phyloP scores from a whole-genome alignment of 2,113 vertebrate species.

The Pluvianellus socialis region DNA sequence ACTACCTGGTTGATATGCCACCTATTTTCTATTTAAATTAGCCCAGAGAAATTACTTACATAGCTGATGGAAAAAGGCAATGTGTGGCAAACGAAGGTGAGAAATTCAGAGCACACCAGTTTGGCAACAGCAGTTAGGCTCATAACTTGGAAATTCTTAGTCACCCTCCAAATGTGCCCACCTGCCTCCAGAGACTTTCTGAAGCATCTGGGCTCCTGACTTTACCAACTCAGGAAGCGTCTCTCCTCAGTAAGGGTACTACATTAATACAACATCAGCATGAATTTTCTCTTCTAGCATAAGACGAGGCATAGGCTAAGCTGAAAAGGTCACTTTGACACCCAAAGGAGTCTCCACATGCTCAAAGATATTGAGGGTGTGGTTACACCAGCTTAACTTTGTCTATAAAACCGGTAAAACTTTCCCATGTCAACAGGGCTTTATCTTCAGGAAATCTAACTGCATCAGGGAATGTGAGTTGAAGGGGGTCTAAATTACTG shows the following conservation, averaged over 20 bases:
- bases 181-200: neutral
- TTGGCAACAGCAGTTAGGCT: neutral
- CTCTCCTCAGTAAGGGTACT: neutral
- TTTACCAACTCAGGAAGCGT: neutral
- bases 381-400: neutral
- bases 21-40: neutral
- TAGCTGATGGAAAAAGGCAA: neutral
- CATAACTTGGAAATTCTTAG: neutral
- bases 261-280: neutral
- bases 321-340: neutral
- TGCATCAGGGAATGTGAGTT: slow-evolving; percentile 42
- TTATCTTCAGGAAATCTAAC: slow-evolving; percentile 63
- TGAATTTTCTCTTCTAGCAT: neutral
- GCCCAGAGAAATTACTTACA: neutral
- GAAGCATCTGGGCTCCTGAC: neutral
- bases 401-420: neutral
- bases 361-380: neutral
- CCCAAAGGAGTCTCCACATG: neutral
- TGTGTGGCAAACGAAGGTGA: neutral
- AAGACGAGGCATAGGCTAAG: neutral
- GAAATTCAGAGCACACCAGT: neutral
- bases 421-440: slow-evolving; percentile 58
- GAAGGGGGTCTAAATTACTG: slow-evolving; percentile 45
- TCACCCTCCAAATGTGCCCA: neutral
- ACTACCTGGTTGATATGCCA: neutral